phyloP scores from a whole-genome alignment of 1,140 invertebrate genomes.

The Trichomalopsis sarcophagae region DNA sequence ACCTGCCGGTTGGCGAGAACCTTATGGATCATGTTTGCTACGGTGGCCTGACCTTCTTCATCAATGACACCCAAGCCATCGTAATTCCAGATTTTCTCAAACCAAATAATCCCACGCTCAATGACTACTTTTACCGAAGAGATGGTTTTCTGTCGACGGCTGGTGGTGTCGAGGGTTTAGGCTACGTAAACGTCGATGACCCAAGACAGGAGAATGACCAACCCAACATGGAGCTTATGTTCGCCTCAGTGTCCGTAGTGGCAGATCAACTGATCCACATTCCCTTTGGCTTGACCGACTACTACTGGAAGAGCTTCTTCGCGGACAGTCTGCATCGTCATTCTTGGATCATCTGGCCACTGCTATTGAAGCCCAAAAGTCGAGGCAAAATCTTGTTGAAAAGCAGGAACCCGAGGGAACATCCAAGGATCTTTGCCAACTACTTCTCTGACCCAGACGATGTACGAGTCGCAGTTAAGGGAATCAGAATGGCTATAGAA shows the following conservation, averaged over 20 bases:
- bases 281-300: neutral
- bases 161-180: neutral
- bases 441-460: conserved; percentile 8
- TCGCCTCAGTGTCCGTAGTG: neutral
- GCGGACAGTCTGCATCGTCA: neutral
- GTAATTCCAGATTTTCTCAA: neutral
- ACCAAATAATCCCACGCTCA: neutral
- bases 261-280: neutral
- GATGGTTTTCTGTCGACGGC: neutral
- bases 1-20: conserved; percentile 78
- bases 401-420: neutral
- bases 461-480: neutral
- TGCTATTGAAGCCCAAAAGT: conserved; percentile 19
- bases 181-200: conserved; percentile 12
- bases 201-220: neutral
- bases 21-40: conserved; percentile 73
- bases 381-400: neutral
- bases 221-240: conserved; percentile 8
- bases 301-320: neutral
- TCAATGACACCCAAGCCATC: neutral
- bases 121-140: neutral
- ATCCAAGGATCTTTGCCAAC: conserved; percentile 1
- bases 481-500: neutral
- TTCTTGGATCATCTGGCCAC: conserved; percentile 2
- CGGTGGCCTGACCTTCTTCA: neutral